Conservation (phyloP, 2,113 vertebrate genomes). For the Laticauda laticaudata region DNA sequence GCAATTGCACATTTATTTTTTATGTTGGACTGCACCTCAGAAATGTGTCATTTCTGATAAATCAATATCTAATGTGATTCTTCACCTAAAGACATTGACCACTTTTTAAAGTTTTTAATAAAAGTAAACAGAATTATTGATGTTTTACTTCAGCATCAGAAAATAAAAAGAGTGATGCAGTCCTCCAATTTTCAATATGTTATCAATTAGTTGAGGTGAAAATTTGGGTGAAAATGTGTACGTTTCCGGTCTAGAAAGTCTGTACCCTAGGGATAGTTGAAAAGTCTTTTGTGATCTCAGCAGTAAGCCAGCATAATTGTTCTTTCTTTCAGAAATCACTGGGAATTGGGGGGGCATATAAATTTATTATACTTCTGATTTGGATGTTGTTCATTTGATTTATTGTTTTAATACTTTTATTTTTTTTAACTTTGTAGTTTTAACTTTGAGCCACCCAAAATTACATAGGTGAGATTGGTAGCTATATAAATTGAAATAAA, state of each 20-base stretch:
- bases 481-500: constrained; percentile 50
- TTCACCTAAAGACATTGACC: neutral
- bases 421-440: neutral
- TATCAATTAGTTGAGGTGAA: neutral
- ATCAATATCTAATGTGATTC: neutral
- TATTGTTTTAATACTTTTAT: neutral
- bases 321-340: neutral
- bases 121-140: neutral
- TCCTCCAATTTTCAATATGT: neutral
- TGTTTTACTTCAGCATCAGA: neutral
- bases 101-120: neutral
- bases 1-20: neutral
- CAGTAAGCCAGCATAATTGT: fast-evolving
- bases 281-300: neutral
- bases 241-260: neutral
- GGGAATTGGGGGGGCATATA: neutral
- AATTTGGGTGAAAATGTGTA: neutral
- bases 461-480: neutral
- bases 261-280: neutral
- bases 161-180: neutral
- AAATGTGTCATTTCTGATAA: neutral
- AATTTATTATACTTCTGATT: neutral
- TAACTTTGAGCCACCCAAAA: neutral
- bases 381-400: neutral
- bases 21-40: neutral